These are phyloP conservation scores for Tolypeutes matacus DNA, from an alignment of 2,797 vertebrate genomes.

Conservation along the genomic window DNA sequence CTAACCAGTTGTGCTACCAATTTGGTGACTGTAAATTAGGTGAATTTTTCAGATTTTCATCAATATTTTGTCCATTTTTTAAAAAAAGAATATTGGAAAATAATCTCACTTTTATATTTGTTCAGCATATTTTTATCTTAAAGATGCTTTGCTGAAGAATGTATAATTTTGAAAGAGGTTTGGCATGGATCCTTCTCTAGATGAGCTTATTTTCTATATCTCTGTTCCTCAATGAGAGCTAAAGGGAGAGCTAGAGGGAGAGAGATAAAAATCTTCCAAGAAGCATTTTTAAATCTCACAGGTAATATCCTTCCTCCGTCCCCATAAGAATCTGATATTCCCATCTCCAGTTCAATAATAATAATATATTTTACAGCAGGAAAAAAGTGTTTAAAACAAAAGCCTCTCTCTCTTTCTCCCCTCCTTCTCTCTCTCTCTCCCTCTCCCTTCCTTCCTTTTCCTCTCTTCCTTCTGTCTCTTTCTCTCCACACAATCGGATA, in stretches of 20 bases:
- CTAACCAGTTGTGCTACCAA: slow-evolving; percentile 35
- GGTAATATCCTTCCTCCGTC: background rate
- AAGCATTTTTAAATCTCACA: background rate
- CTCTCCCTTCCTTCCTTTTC: background rate
- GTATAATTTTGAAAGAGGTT: background rate
- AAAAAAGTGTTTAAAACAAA: background rate
- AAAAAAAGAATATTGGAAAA: slow-evolving; percentile 5
- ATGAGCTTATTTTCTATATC: background rate
- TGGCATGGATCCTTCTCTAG: background rate
- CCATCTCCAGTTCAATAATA: background rate
- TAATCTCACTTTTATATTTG: background rate
- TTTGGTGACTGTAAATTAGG: slow-evolving; percentile 40
- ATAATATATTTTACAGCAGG: background rate
- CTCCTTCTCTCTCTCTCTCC: background rate
- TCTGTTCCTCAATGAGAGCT: background rate
- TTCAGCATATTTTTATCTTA: background rate
- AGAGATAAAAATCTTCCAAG: background rate
- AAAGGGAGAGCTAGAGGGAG: background rate
- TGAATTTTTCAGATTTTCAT: slow-evolving; percentile 36
- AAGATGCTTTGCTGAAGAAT: background rate
- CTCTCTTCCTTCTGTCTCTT: too few relatives aligned
- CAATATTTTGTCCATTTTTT: background rate
- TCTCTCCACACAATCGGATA: background rate
- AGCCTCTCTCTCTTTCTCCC: background rate
- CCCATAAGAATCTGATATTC: background rate